Evolutionary conservation across 30 jellyfish, hydroid and myxozoan genomes (phyloP).

Genomic region (Hydractinia symbiolongicarpus): DNA sequence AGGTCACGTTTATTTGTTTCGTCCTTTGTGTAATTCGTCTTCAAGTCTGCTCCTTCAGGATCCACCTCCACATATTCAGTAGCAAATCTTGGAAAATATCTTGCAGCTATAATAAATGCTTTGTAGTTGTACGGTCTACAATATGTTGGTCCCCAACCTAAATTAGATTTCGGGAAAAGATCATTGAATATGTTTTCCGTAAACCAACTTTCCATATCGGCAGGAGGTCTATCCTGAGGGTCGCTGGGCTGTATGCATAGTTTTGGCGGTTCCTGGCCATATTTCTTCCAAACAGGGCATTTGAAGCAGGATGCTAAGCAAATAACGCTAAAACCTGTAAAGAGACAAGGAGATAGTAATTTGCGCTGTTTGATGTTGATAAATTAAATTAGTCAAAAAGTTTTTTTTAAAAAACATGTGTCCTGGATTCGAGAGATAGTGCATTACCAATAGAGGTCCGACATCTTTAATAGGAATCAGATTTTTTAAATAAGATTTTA

Average conservation of each 20-base stretch:
- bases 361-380: too few species aligned
- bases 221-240: slow-evolving; percentile 74
- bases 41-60: slow-evolving; percentile 50
- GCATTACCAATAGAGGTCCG: too few species aligned
- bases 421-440: too few species aligned
- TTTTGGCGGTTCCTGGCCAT: slow-evolving; percentile 61
- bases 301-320: slow-evolving; percentile 4
- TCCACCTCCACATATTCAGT: slow-evolving; percentile 63
- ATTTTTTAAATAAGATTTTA: too few species aligned
- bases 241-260: slow-evolving; percentile 60
- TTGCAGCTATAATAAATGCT: slow-evolving; percentile 70
- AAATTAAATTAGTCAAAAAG: too few species aligned
- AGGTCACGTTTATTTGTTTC: slow-evolving; percentile 71
- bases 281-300: slow-evolving; percentile 64
- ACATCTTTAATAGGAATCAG: too few species aligned
- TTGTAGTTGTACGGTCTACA: slow-evolving; percentile 85
- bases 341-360: not conserved
- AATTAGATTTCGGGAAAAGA: slow-evolving; percentile 71
- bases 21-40: slow-evolving; percentile 47
- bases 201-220: slow-evolving; percentile 72
- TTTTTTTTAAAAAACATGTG: too few species aligned
- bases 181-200: slow-evolving; percentile 72
- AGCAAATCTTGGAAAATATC: slow-evolving; percentile 81
- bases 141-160: slow-evolving; percentile 75
- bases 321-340: not conserved